Conservation (phyloP, 2,888 invertebrate species). For the Cephus pulcher region DNA sequence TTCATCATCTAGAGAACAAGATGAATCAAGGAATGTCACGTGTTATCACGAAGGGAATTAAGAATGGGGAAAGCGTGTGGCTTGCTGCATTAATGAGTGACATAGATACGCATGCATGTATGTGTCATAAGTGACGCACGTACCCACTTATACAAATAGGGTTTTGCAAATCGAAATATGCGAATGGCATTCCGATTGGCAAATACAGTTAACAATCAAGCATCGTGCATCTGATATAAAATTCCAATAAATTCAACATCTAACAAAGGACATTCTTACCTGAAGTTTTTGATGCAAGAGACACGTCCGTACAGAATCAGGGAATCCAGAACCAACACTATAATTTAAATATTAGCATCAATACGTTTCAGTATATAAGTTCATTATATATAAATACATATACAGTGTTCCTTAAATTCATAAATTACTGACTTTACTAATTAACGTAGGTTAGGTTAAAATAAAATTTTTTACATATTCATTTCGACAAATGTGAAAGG, state of each 20-base stretch:
- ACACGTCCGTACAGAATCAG: constrained; percentile 86
- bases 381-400: neutral
- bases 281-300: constrained; percentile 95
- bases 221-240: neutral
- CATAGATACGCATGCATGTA: neutral
- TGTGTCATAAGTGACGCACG: neutral
- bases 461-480: neutral
- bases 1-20: constrained; percentile 72
- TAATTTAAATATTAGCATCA: constrained; percentile 39
- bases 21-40: neutral
- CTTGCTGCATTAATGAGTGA: neutral
- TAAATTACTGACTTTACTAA: neutral
- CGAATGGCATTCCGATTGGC: neutral
- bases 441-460: neutral
- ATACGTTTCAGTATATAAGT: neutral
- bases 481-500: neutral
- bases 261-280: constrained; percentile 60
- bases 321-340: constrained; percentile 84
- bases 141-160: neutral
- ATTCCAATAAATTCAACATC: neutral
- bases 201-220: neutral
- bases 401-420: neutral
- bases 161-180: constrained; percentile 3
- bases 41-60: neutral
- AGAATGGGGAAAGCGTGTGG: neutral